Evolutionary conservation across 2,888 invertebrate species (phyloP), one percentile per base, ranked within the genome.

Genomic region (Timandra comae): DNA sequence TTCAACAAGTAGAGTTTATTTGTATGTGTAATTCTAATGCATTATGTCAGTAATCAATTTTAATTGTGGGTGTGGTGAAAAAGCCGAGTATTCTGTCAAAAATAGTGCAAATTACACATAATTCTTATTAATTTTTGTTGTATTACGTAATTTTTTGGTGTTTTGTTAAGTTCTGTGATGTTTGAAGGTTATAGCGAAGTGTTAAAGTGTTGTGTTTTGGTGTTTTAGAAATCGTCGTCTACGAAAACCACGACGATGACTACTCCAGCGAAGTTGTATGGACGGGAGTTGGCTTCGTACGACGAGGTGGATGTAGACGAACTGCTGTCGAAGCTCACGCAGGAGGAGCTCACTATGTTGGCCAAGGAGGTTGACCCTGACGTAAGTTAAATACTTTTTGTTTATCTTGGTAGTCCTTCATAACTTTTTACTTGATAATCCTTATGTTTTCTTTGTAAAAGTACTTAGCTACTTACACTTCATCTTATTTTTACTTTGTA

Each of bases 311-410:
- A 99, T 76, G 95, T 99, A 54, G 99, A 99, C 72, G 96, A 96
- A 59, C 88, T 99, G 41, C 87, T 99, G 60, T 89, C 95, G 35
- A 97, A 98, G 75, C 89, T 99, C 47, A 93, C 97, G 38, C 91
- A 95, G 30, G 98, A 98, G 73, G 99, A 99, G 88, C 92, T 99
- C 53, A 97, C 96, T 65, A 95, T 98, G 79, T 88, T 99, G 63
- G 97, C 98, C 63, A 97, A 97, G 87, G 98, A 99, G 89, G 98
- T 98, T 56, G 99, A 99, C 88, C 99, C 99, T 49, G 99, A 99
- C 89, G 98, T 98, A 87, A 95, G 95, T 91, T 63, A n/a, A n/a
- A n/a, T n/a, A n/a, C n/a, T n/a, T n/a, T n/a, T n/a, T n/a, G n/a
- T n/a, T n/a, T n/a, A n/a, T n/a, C n/a, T n/a, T n/a, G n/a, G n/a